Base-by-base conservation (phyloP, 37 sponge, comb jelly and placozoan genomes). In the Oscarella lobularis region DNA sequence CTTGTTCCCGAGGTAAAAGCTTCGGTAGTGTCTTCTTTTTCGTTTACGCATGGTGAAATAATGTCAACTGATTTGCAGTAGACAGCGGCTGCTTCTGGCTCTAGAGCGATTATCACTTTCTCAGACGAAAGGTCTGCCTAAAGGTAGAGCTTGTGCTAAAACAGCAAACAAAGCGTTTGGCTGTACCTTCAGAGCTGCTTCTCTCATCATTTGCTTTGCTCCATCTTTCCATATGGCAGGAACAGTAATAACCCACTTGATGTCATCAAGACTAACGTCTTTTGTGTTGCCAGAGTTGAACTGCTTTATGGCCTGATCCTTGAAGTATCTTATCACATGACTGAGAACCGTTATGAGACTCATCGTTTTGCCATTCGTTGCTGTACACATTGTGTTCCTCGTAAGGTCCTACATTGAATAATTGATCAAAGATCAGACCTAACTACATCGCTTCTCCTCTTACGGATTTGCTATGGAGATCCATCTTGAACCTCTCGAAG, bases 401-500 rank as follows among this genome's bases (percentile, higher is more conserved):
- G 81, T 75, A 37, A 88, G n/a, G 33, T 84, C 73, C 89, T 88
- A n/a, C n/a, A n/a, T n/a, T 35, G 3, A 37, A 35, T 6, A 48
- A 30, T 31, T 3, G 5, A 14, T 2, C 33, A 2, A n/a, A n/a
- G n/a, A n/a, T n/a, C n/a, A n/a, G n/a, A n/a, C n/a, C n/a, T n/a
- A n/a, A n/a, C n/a, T n/a, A n/a, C n/a, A n/a, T n/a, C n/a, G n/a
- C n/a, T n/a, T n/a, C n/a, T n/a, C n/a, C 35, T 66, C 74, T 2
- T 74, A 88, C 89, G 83, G 84, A 79, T 37, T 81, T 78, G 31
- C 77, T 79, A 29, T 88, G 89, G 1, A 88, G 68, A 39, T 78
- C 89, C 85, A 88, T 79, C 67, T 88, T 88, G 66, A 88, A 88
- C 48, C 82, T 84, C 67, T 88, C 89, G 74, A 88, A 88, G 68